Conservation (phyloP, 2,113 vertebrate genomes). For the Podarcis cretensis region DNA sequence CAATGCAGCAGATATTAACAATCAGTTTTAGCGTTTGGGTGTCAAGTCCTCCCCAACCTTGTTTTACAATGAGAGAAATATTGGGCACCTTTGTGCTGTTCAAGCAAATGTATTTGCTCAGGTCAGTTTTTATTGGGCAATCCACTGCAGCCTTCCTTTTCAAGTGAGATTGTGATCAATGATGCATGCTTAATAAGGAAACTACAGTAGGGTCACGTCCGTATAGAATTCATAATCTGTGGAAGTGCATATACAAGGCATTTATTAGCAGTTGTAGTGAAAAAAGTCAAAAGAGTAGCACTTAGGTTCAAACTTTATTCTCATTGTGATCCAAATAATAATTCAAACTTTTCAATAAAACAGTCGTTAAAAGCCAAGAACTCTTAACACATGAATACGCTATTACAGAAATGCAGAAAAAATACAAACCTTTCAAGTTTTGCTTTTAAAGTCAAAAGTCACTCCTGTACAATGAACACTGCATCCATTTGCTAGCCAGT, state of each 20-base stretch:
- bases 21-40: neutral
- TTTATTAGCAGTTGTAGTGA: neutral
- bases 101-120: neutral
- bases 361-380: slow-evolving; percentile 39
- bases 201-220: too few species aligned
- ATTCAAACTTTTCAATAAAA: slow-evolving; percentile 40
- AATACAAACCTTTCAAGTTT: slow-evolving; percentile 30
- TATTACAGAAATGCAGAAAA: slow-evolving; percentile 61
- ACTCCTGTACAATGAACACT: slow-evolving; percentile 39
- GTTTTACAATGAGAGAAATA: neutral
- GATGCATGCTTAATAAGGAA: neutral
- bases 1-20: too few species aligned
- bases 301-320: slow-evolving; percentile 54
- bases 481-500: slow-evolving; percentile 13
- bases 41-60: neutral
- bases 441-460: slow-evolving; percentile 25
- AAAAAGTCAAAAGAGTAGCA: neutral
- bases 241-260: neutral
- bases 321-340: slow-evolving; percentile 55
- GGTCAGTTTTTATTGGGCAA: too few species aligned
- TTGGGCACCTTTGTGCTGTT: too few species aligned
- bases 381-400: slow-evolving; percentile 43
- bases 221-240: neutral
- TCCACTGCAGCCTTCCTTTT: neutral
- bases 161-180: too few species aligned